Percentiles rank a stretch among this genome's conserved stretches.
These are phyloP conservation scores for Corvus moneduloides DNA, from an alignment of 2,113 vertebrate genomes.

Conservation along the genomic window DNA sequence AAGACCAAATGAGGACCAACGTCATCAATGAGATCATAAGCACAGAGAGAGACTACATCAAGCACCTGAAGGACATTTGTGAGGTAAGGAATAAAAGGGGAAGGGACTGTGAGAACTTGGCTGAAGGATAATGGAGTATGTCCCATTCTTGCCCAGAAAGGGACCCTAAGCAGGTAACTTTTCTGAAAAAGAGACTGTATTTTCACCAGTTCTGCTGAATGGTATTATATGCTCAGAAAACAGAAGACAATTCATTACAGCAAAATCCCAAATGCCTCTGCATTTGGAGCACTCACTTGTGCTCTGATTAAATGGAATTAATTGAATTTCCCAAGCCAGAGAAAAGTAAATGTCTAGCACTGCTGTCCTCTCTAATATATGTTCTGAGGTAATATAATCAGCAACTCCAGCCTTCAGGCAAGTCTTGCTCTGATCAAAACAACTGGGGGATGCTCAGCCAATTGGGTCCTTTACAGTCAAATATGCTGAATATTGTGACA, in stretches of 20 bases:
- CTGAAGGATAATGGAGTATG: background rate
- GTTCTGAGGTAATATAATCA: background rate
- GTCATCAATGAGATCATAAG: constrained; percentile 97
- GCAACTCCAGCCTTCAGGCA: background rate
- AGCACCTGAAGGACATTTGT: constrained; percentile 96
- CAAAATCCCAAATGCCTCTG: background rate
- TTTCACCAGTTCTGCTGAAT: background rate
- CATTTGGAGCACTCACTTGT: background rate
- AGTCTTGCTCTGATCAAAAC: background rate
- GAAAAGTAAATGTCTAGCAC: background rate
- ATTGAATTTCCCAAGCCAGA: constrained; percentile 7
- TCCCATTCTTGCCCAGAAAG: background rate
- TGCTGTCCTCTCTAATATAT: background rate
- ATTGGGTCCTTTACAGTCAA: background rate
- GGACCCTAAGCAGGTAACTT: background rate
- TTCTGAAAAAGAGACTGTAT: background rate
- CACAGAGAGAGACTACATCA: constrained; percentile 96
- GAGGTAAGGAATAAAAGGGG: constrained; percentile 76
- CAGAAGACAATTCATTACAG: background rate
- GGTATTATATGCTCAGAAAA: background rate
- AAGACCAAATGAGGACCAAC: constrained; percentile 95
- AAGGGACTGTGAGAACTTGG: background rate
- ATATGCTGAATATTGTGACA: background rate
- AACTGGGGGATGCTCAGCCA: background rate
- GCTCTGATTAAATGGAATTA: constrained; percentile 34